Conservation (phyloP, 2,888 invertebrate species). For the Pardosa pseudoannulata region DNA sequence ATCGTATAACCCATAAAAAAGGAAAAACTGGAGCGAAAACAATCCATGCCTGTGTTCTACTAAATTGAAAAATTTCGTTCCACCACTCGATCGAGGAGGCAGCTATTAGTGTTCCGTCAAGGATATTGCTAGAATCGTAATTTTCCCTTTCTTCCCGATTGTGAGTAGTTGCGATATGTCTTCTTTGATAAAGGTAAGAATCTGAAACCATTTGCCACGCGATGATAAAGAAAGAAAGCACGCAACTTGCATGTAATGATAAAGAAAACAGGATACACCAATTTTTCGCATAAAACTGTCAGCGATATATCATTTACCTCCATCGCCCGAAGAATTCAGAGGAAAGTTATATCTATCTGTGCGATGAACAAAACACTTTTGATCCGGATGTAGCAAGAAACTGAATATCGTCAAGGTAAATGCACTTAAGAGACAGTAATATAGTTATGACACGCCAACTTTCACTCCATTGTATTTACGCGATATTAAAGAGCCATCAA, state of each 20-base stretch:
- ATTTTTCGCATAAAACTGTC: constrained; percentile 18
- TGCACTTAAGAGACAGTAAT: background rate
- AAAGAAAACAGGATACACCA: background rate
- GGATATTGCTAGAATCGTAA: background rate
- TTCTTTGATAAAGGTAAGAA: background rate
- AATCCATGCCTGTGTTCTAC: no score
- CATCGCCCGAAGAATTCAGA: background rate
- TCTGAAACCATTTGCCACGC: constrained; percentile 6
- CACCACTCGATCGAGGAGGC: background rate
- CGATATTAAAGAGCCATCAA: no score
- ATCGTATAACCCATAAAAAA: no score
- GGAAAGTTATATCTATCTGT: background rate
- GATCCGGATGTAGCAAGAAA: background rate
- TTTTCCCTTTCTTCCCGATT: background rate
- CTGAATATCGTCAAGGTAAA: background rate
- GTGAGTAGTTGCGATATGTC: background rate
- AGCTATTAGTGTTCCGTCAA: background rate
- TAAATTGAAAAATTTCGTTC: background rate
- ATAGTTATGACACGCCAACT: background rate
- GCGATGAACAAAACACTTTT: background rate
- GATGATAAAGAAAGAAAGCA: background rate
- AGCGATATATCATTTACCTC: constrained; percentile 35
- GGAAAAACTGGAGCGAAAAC: no score
- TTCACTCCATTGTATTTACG: background rate
- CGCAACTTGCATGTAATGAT: constrained; percentile 18